phyloP scores from a whole-genome alignment of 2,888 invertebrate species.

The Nebria salina region DNA sequence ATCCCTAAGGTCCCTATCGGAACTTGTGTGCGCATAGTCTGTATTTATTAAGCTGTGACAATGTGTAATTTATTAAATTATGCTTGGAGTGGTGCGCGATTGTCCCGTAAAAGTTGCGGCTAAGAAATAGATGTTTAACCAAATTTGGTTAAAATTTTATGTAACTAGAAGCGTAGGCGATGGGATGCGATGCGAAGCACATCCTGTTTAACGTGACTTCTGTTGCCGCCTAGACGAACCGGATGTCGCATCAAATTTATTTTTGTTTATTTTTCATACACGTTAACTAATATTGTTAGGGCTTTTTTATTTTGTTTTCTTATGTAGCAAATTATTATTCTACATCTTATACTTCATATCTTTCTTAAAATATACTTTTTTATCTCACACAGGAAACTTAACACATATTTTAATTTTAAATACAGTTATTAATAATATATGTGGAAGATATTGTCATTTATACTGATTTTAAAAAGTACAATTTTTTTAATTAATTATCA shows the following conservation, averaged over 20 bases:
- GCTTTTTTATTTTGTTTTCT: not conserved
- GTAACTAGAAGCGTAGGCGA: not conserved
- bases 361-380: too few relatives aligned
- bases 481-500: too few relatives aligned
- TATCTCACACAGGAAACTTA: too few relatives aligned
- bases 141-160: slow-evolving; percentile 34
- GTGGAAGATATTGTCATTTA: too few relatives aligned
- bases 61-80: not conserved
- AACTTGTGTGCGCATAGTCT: not conserved
- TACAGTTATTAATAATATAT: too few relatives aligned
- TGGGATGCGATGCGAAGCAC: not conserved
- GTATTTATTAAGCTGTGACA: not conserved
- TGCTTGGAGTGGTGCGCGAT: not conserved
- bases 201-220: not conserved
- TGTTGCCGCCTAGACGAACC: slow-evolving; percentile 1
- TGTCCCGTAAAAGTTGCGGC: slow-evolving; percentile 4
- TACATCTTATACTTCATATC: not conserved
- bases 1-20: not conserved
- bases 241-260: not conserved
- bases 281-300: not conserved
- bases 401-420: too few relatives aligned
- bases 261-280: not conserved
- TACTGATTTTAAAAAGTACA: too few relatives aligned
- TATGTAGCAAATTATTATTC: not conserved
- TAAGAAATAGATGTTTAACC: slow-evolving; percentile 15